These are phyloP conservation scores for Spondyliosoma cantharus DNA, from an alignment of 2,797 vertebrate genomes.

Conservation along the genomic window DNA sequence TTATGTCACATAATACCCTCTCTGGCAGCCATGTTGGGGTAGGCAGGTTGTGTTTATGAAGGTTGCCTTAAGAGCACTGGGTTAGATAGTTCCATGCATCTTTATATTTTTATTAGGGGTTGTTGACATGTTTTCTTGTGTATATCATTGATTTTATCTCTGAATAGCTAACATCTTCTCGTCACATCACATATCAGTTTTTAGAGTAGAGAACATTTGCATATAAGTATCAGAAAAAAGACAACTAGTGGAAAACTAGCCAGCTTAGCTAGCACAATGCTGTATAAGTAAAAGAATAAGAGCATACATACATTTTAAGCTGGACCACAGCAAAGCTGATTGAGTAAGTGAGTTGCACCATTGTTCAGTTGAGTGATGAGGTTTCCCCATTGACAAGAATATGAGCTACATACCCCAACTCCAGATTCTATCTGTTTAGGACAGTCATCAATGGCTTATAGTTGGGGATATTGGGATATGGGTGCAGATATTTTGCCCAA, in stretches of 20 bases:
- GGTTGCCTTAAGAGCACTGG: neutral
- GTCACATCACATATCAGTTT: neutral
- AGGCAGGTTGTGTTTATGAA: conserved; percentile 13
- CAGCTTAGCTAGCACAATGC: neutral
- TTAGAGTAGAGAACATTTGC: neutral
- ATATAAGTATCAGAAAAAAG: neutral
- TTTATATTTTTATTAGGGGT: conserved; percentile 1
- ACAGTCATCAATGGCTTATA: no score
- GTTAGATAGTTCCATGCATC: neutral
- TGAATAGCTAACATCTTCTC: neutral
- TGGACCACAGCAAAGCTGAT: no score
- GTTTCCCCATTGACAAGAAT: no score
- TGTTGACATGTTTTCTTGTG: neutral
- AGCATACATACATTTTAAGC: no score
- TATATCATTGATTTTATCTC: neutral
- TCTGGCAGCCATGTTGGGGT: conserved; percentile 42
- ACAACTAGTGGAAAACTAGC: neutral
- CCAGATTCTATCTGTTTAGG: no score
- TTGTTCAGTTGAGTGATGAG: no score
- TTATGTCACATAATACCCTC: conserved; percentile 35
- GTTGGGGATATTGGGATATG: no score
- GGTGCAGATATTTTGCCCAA: no score
- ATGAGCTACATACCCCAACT: no score
- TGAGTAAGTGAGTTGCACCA: no score
- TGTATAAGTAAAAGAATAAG: neutral